phyloP scores from a whole-genome alignment of 2,888 invertebrate genomes.

The Torymus texanus region DNA sequence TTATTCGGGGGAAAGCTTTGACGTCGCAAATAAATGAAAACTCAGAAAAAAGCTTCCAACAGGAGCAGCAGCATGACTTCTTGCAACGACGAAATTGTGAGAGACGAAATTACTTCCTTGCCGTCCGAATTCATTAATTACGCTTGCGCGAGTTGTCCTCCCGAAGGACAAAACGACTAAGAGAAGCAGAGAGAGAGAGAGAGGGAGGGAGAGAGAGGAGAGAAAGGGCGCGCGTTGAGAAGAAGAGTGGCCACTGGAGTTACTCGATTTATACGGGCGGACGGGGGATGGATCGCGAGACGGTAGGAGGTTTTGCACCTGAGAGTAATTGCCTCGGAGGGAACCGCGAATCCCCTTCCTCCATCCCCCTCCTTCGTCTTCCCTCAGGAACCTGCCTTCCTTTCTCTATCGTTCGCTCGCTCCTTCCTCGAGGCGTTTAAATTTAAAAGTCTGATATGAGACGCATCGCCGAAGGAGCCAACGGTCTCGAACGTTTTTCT shows the following conservation, averaged over 20 bases:
- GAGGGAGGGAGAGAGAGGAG: not conserved
- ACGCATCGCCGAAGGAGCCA: constrained; percentile 12
- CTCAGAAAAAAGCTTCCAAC: not conserved
- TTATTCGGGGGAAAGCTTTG: too few species aligned
- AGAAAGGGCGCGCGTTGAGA: not conserved
- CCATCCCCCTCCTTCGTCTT: constrained; percentile 1
- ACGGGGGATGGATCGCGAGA: not conserved
- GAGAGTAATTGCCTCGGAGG: constrained; percentile 50
- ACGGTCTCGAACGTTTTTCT: constrained; percentile 27
- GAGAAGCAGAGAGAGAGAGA: constrained; percentile 1
- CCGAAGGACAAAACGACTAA: not conserved
- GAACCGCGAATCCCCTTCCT: constrained; percentile 17
- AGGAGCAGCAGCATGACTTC: not conserved
- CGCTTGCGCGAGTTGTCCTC: constrained; percentile 15
- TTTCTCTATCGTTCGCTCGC: constrained; percentile 16
- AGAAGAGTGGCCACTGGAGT: constrained; percentile 15
- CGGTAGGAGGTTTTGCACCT: constrained; percentile 46
- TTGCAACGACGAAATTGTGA: not conserved
- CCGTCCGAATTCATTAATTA: constrained; percentile 26
- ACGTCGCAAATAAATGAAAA: too few species aligned
- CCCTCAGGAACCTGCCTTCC: not conserved
- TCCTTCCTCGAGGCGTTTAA: constrained; percentile 44
- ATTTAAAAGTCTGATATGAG: constrained; percentile 50
- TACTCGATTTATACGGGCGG: constrained; percentile 46
- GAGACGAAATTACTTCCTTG: not conserved